Evolutionary conservation across 2,888 invertebrate genomes (phyloP).

Genomic region (Elysia crispata): DNA sequence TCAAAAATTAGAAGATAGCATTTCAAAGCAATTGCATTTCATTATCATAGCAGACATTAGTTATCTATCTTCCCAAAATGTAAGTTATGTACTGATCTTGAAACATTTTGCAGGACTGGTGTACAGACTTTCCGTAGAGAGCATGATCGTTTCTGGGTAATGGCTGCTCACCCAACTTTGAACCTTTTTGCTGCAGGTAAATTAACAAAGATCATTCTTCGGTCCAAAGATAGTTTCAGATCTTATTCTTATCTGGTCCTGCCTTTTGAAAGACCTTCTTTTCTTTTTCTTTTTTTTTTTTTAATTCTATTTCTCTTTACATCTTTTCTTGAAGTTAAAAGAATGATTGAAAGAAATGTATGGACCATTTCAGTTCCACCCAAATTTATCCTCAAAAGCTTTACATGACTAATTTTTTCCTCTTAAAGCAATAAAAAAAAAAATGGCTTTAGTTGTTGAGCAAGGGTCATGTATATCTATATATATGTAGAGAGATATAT

Average conservation of each 20-base stretch:
- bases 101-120: slow-evolving; percentile 73
- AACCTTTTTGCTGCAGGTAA: slow-evolving; percentile 97
- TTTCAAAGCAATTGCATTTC: not conserved
- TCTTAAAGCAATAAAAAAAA: too few relatives aligned
- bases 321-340: too few relatives aligned
- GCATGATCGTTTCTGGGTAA: slow-evolving; percentile 98
- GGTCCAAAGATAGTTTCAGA: not conserved
- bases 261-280: not conserved
- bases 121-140: slow-evolving; percentile 85
- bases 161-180: slow-evolving; percentile 94
- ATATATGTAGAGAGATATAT: too few relatives aligned
- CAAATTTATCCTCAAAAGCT: too few relatives aligned
- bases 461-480: too few relatives aligned
- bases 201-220: too few relatives aligned
- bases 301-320: not conserved
- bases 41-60: not conserved
- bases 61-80: not conserved
- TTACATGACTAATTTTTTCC: too few relatives aligned
- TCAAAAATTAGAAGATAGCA: too few relatives aligned
- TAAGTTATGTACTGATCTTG: not conserved
- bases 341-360: too few relatives aligned
- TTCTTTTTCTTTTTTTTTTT: not conserved
- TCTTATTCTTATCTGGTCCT: not conserved
- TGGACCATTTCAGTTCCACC: too few relatives aligned
- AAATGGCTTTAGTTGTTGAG: too few relatives aligned